These are phyloP conservation scores for Geodia barretti DNA, from an alignment of 37 sponge, comb jelly and placozoan genomes.

Conservation along the genomic window DNA sequence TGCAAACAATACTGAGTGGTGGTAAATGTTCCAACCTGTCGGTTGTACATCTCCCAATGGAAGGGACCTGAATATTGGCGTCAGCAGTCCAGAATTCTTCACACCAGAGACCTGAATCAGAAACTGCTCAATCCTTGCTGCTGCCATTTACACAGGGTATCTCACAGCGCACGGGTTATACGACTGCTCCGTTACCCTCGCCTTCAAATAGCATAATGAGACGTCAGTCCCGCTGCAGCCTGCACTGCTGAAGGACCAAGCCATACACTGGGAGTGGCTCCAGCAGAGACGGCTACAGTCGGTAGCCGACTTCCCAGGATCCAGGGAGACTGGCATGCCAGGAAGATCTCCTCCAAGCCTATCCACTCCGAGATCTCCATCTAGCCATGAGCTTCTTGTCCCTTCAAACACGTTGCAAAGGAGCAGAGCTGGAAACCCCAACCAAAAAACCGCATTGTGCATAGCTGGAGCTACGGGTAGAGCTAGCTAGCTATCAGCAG, in stretches of 20 bases:
- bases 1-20: neutral
- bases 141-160: neutral
- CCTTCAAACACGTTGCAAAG: too few relatives aligned
- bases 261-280: slow-evolving; percentile 34
- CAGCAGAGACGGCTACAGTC: slow-evolving; percentile 59
- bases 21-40: slow-evolving; percentile 22
- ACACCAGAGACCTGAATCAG: slow-evolving; percentile 59
- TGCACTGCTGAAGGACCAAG: slow-evolving; percentile 60
- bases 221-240: slow-evolving; percentile 13
- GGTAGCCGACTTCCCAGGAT: neutral
- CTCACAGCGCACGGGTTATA: slow-evolving; percentile 53
- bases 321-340: slow-evolving; percentile 33
- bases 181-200: slow-evolving; percentile 26
- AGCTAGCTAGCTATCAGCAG: too few relatives aligned
- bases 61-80: slow-evolving; percentile 43
- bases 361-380: slow-evolving; percentile 77
- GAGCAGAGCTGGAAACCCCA: too few relatives aligned
- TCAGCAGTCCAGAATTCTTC: slow-evolving; percentile 36
- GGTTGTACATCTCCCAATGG: slow-evolving; percentile 62
- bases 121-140: too few relatives aligned
- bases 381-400: slow-evolving; percentile 49
- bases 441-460: too few relatives aligned
- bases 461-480: too few relatives aligned
- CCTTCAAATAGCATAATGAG: slow-evolving; percentile 58
- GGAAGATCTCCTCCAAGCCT: slow-evolving; percentile 54